Evolutionary conservation across 30 jellyfish, hydroid and myxozoan genomes (phyloP), one percentile per base, ranked within the genome.

Genomic region (Cassiopea andromeda): DNA sequence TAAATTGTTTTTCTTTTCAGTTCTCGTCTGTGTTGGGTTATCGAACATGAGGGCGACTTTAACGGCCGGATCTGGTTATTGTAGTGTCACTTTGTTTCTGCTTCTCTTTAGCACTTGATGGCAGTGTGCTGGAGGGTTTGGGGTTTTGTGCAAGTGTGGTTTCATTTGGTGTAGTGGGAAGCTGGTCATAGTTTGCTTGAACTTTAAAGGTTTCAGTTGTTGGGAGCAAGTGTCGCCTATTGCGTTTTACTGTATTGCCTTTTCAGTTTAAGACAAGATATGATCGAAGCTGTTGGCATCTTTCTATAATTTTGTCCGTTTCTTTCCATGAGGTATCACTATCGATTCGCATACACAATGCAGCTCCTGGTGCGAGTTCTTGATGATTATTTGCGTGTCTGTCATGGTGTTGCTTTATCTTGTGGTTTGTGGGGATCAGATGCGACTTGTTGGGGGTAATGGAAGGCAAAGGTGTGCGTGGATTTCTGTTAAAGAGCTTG

Each of bases 151-250:
- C 92, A 50, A 46, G 67, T 49, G 54, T 70, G 86, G 44, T 68
- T 84, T 72, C 86, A 67, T 66, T 46, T 66, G 91, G 91, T 68
- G 91, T 75, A 83, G 76, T 6, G 48, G 12, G 81, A 44, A 27
- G 81, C 58, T 17, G 81, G 48, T 72, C 81, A 27, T 12, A 72
- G 0, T 72, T 72, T 72, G 81, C 58, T 72, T 72, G 81, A 7
- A 72, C 81, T 27, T 72, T 50, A 38, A 72, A 72, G 17, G 81
- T 19, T 72, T 46, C 81, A 46, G 81, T 13, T 0, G 92, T 59
- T 74, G 88, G 94, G 77, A 74, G 47, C 82, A 86, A 86, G 75
- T 86, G 88, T 60, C 89, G 88, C 60, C 89, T 80, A 66, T 86
- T 86, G 87, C 88, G 82, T 27, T 89, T 75, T 59, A 86, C 77